Evolutionary conservation across 2,888 invertebrate genomes (phyloP), one percentile per base, ranked within the genome.

Genomic region (Leucozona laternaria): DNA sequence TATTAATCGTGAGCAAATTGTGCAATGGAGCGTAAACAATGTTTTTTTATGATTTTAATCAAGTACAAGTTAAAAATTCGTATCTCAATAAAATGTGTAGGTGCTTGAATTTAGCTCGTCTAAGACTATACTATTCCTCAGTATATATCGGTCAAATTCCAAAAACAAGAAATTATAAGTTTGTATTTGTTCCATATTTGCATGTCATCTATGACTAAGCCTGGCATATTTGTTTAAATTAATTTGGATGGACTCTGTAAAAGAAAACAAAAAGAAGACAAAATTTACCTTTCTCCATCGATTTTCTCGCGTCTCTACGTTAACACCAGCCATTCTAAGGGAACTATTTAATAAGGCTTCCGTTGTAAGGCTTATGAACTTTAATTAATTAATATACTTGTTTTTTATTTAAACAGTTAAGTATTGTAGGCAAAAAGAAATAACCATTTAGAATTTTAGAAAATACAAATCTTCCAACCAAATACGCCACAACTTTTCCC

Each of bases 271-370:
- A 60, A 7, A 60, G 37, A 43, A 28, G 8, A 17, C 17, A 68
- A 22, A 70, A 53, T 17, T 50, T 87, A 89, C 89, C 88, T 88
- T 88, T 72, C 88, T 88, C 89, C 89, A 89, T 81, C 89, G 85
- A 79, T 89, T 89, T 79, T 89, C 89, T 60, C 88, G 68, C 22
- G 88, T 79, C 43, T 88, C 88, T 58, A 75, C 77, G 55, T 83
- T 88, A 45, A 86, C 88, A 31, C 81, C 75, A 62, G 88, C 89
- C 88, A 89, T 89, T 58, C 73, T 86, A 0, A 82, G 45, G 4
- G 86, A 70, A 48, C 64, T 82, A 28, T 45, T 85, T 20, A 40
- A 45, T 66, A 86, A 28, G 34, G 50, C 64, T 57, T 75, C 86
- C 81, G 81, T 86, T 43, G 40, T 34, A n/a, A 40, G 48, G 20